Base-by-base conservation (phyloP, 2,888 invertebrate genomes). In the Dynastes maya region DNA sequence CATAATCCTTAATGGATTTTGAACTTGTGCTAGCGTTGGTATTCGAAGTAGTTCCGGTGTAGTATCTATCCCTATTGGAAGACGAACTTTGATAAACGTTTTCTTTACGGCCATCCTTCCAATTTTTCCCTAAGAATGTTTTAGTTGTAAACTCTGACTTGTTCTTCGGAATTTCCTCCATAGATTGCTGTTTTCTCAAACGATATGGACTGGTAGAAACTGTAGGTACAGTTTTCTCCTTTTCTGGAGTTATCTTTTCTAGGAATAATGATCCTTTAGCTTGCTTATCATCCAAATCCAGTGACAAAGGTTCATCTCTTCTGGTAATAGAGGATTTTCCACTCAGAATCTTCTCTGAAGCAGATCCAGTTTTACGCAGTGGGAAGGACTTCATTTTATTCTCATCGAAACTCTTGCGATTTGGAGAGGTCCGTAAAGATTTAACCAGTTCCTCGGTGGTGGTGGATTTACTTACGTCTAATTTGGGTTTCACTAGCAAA, bases 101-200 rank as follows among this genome's bases (percentile, higher is more conserved):
- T 37, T 74, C 72, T 45, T 74, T 74, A 11, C 58, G 61, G 11
- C 61, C 61, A 29, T 74, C 72, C 49, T 61, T 74, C 61, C 22
- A 74, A 58, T 74, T 61, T 9, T 45, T 74, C 2, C 58, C 40
- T 13, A 29, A 32, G 13, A 29, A 45, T 9, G 8, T 61, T n/a
- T 45, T 61, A 2, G 40, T 74, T 11, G 45, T 9, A 13, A 27
- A 29, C 27, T 74, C 61, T 22, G 11, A 29, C 45, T 61, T 58
- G 22, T 40, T 40, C 2, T 22, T 61, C 0, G 27, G 27, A 22
- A 61, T 49, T 27, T 74, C 72, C 45, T 74, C 72, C 61, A 74
- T 45, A 27, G 61, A 61, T 74, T 74, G 58, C 27, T 74, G 72
- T 13, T 74, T 72, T 40, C 5, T 61, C 22, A 58, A 61, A 11